Evolutionary conservation across 2,113 vertebrate species (phyloP).

Genomic region (Capra hircus): DNA sequence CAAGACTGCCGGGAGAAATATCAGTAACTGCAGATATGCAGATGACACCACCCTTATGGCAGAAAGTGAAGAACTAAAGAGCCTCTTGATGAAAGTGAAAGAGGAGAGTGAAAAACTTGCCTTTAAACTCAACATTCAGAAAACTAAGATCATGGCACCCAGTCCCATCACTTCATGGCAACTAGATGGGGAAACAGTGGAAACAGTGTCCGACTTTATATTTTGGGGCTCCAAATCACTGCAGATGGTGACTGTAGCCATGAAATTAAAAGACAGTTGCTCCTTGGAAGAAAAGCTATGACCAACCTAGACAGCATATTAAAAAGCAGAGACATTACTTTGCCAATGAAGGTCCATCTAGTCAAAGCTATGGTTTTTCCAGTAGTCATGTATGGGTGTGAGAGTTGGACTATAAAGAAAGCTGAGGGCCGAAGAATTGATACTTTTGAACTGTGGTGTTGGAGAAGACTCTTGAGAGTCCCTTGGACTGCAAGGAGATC

Average conservation of each 20-base stretch:
- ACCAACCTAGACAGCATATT: too few species aligned
- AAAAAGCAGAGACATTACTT: background rate
- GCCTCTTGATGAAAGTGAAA: background rate
- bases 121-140: background rate
- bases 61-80: background rate
- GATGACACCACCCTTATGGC: background rate
- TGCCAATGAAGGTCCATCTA: background rate
- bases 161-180: background rate
- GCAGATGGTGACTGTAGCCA: background rate
- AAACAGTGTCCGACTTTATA: background rate
- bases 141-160: background rate
- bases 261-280: background rate
- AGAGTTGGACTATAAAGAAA: background rate
- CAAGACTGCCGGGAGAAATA: background rate
- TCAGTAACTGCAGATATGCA: background rate
- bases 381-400: too few species aligned
- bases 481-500: background rate
- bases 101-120: background rate
- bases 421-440: background rate
- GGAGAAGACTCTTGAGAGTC: too few species aligned
- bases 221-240: background rate
- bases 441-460: background rate
- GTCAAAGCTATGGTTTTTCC: too few species aligned
- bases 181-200: background rate
- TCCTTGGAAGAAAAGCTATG: too few species aligned